Conservation (phyloP, 2,797 vertebrate species). For the Babyrousa celebensis region DNA sequence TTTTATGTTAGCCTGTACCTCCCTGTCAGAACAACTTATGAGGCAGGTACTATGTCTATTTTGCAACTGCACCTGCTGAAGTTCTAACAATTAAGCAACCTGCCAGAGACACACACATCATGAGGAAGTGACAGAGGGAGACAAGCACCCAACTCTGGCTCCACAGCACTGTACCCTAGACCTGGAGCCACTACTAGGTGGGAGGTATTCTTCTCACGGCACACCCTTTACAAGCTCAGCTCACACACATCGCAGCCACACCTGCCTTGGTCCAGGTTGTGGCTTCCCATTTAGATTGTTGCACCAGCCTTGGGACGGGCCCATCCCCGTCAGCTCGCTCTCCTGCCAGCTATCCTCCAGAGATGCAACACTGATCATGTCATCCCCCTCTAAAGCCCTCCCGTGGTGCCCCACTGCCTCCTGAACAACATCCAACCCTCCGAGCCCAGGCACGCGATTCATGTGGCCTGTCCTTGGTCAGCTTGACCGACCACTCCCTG, state of each 20-base stretch:
- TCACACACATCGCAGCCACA: background rate
- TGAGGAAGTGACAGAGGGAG: background rate
- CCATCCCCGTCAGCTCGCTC: background rate
- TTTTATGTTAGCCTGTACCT: background rate
- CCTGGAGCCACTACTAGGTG: rapidly evolving
- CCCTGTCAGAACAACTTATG: background rate
- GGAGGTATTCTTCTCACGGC: rapidly evolving
- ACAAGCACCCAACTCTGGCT: background rate
- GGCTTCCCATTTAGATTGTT: background rate
- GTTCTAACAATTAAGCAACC: background rate
- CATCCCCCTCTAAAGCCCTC: background rate
- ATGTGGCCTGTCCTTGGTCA: background rate
- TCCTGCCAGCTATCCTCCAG: background rate
- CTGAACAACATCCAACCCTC: background rate
- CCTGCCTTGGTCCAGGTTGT: background rate
- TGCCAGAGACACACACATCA: background rate
- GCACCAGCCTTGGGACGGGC: background rate
- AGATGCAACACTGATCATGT: background rate
- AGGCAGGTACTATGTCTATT: background rate
- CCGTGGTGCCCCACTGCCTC: background rate
- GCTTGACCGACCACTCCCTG: background rate
- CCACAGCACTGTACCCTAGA: background rate
- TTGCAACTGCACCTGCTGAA: background rate
- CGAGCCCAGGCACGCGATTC: background rate
- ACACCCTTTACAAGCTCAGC: background rate